A percentile compares a stretch with the other conserved stretches of the same genome.
Evolutionary conservation across 2,888 invertebrate species (phyloP).

Genomic region (Drosophila algonquin): DNA sequence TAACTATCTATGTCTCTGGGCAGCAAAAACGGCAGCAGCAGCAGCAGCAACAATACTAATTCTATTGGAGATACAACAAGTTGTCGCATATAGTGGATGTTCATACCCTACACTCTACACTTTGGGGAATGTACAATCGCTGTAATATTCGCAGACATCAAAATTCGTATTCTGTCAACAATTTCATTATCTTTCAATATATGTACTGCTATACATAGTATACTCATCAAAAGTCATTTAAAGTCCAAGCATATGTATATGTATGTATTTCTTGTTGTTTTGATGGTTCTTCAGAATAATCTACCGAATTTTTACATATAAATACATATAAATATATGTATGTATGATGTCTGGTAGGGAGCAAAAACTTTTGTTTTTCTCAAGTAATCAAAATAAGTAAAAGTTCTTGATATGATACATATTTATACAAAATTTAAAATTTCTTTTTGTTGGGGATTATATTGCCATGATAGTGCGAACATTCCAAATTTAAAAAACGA

Average conservation of each 20-base stretch:
- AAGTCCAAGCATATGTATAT: constrained; percentile 19
- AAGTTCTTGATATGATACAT: constrained; percentile 21
- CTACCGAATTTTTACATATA: constrained; percentile 1
- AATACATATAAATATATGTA: constrained; percentile 19
- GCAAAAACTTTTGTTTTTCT: constrained; percentile 5
- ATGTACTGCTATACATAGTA: background rate
- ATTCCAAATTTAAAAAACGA: background rate
- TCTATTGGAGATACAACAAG: constrained; percentile 25
- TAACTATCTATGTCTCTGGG: constrained; percentile 26
- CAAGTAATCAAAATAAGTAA: constrained; percentile 28
- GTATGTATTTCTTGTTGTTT: constrained; percentile 2
- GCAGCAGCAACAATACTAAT: constrained; percentile 19
- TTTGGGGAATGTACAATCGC: constrained; percentile 3
- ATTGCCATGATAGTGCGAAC: constrained; percentile 11
- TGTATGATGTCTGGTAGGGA: background rate
- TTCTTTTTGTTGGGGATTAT: background rate
- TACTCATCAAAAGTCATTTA: constrained; percentile 19
- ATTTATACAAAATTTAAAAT: constrained; percentile 15
- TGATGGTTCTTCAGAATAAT: constrained; percentile 18
- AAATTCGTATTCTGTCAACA: constrained; percentile 4
- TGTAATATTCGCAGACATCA: background rate
- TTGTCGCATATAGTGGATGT: constrained; percentile 12
- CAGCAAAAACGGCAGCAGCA: constrained; percentile 17
- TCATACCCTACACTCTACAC: constrained; percentile 17
- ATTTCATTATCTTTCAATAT: background rate